phyloP scores from a whole-genome alignment of 2,113 vertebrate genomes.

The Natator depressus region DNA sequence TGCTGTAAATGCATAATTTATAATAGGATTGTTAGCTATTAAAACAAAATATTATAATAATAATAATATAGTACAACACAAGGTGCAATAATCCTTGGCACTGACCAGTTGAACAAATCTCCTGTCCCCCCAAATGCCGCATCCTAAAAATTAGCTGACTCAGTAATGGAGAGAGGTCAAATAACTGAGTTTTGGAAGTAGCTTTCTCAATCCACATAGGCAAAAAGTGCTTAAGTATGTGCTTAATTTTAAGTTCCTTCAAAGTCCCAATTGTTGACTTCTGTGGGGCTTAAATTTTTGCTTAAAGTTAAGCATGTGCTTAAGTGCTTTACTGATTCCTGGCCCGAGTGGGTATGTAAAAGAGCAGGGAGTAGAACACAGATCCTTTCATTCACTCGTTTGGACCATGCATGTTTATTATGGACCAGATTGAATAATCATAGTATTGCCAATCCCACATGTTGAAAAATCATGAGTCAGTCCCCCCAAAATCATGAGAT shows the following conservation, averaged over 20 bases:
- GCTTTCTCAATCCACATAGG: neutral
- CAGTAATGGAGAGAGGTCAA: neutral
- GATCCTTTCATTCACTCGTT: conserved; percentile 54
- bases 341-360: conserved; percentile 54
- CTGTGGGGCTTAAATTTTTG: conserved; percentile 37
- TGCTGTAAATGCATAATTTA: neutral
- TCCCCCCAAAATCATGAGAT: conserved; percentile 28
- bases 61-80: neutral
- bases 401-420: conserved; percentile 50
- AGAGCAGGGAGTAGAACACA: conserved; percentile 59
- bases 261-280: conserved; percentile 14
- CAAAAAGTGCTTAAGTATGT: conserved; percentile 23
- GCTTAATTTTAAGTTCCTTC: conserved; percentile 1
- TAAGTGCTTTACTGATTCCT: conserved; percentile 55
- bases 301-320: conserved; percentile 49
- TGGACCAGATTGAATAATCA: conserved; percentile 59
- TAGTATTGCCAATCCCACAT: neutral
- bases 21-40: neutral
- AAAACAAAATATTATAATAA: neutral
- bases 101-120: neutral
- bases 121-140: neutral
- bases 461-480: conserved; percentile 45
- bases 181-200: conserved; percentile 2
- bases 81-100: neutral
- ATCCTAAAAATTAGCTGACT: neutral